A percentile compares a stretch with the other conserved stretches of the same genome.
Evolutionary conservation across 2,888 invertebrate genomes (phyloP).

Genomic region (Eupithecia exiguata): DNA sequence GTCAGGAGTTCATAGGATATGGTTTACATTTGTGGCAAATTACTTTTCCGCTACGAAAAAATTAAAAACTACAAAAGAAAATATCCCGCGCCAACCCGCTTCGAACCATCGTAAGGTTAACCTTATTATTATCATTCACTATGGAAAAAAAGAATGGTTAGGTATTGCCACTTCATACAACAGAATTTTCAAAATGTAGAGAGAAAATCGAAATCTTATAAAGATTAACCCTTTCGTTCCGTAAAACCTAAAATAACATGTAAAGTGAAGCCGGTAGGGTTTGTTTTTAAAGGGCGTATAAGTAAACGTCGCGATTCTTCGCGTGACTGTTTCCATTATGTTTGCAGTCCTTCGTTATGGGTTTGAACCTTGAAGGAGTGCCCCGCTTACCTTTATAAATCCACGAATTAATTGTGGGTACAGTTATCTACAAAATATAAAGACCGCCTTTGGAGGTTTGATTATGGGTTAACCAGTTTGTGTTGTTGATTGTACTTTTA

Average conservation of each 20-base stretch:
- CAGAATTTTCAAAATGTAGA: not conserved
- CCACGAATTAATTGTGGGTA: conserved; percentile 31
- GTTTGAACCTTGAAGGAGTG: conserved; percentile 56
- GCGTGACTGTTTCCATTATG: conserved; percentile 65
- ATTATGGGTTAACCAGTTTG: not conserved
- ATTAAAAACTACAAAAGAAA: too few relatives aligned
- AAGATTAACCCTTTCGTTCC: not conserved
- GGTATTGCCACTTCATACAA: not conserved
- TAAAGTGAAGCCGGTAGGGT: conserved; percentile 10
- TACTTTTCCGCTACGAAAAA: too few relatives aligned
- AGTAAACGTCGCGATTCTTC: conserved; percentile 49
- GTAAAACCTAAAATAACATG: conserved; percentile 4
- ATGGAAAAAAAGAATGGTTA: not conserved
- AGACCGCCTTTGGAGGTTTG: not conserved
- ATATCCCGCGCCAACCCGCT: too few relatives aligned
- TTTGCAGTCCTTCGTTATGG: conserved; percentile 62
- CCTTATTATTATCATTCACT: too few relatives aligned
- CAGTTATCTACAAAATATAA: conserved; percentile 13
- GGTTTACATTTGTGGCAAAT: too few relatives aligned
- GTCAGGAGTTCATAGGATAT: too few relatives aligned
- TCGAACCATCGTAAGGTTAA: too few relatives aligned
- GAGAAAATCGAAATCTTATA: not conserved
- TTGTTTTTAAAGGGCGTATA: conserved; percentile 45
- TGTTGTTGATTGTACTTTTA: not conserved
- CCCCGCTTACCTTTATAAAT: conserved; percentile 44